phyloP scores from a whole-genome alignment of 2,113 vertebrate species.

The Lathamus discolor region DNA sequence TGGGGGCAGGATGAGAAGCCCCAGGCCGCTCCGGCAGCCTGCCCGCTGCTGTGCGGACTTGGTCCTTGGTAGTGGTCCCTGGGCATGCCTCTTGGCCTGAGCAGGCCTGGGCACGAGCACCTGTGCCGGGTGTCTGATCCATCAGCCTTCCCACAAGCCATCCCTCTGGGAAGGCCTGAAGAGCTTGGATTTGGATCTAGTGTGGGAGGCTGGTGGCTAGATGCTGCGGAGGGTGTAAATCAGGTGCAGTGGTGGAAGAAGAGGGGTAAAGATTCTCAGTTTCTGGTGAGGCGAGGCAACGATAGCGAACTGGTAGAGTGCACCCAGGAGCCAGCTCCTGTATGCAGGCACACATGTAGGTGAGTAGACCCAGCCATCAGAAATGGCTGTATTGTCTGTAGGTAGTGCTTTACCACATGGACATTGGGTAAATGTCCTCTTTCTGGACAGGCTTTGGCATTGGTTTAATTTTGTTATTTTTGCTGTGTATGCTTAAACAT shows the following conservation, averaged over 20 bases:
- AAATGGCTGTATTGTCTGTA: accelerated
- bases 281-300: background rate
- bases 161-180: background rate
- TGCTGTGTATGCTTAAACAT: background rate
- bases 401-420: accelerated
- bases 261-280: background rate
- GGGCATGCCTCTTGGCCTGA: too few relatives aligned
- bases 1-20: background rate
- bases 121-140: accelerated
- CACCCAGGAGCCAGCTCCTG: too few relatives aligned
- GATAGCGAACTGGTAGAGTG: accelerated
- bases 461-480: background rate
- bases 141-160: accelerated
- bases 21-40: too few relatives aligned
- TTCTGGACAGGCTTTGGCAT: background rate
- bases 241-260: background rate
- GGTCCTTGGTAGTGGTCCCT: too few relatives aligned
- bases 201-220: accelerated
- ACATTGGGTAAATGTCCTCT: accelerated
- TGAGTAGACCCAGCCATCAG: accelerated
- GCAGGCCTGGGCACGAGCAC: accelerated
- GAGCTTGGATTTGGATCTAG: accelerated
- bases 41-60: background rate
- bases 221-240: accelerated
- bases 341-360: accelerated